Evolutionary conservation across 1,140 invertebrate genomes (phyloP).

Genomic region (Dendroctonus ponderosae): DNA sequence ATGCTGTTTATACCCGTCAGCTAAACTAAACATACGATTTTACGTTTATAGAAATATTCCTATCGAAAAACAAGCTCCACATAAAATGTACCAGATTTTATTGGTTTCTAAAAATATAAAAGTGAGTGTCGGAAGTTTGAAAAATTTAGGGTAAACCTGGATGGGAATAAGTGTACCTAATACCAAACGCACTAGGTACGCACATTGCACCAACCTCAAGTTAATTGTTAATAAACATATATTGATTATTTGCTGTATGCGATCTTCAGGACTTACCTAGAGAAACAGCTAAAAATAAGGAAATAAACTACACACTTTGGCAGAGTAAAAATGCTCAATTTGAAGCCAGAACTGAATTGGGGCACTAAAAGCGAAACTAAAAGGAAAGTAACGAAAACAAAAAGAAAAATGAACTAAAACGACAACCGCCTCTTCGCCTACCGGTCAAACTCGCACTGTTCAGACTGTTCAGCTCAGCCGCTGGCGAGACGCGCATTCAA

Average conservation of each 20-base stretch:
- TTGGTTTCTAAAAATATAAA: slow-evolving; percentile 23
- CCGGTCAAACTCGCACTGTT: slow-evolving; percentile 33
- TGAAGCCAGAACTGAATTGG: slow-evolving; percentile 12
- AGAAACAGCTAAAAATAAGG: slow-evolving; percentile 20
- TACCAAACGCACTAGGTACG: too few relatives aligned
- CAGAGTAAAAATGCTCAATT: slow-evolving; percentile 12
- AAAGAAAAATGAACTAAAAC: slow-evolving; percentile 34
- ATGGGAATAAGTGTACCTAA: too few relatives aligned
- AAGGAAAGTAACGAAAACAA: slow-evolving; percentile 35
- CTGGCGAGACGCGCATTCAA: slow-evolving; percentile 8
- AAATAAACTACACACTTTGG: slow-evolving; percentile 10
- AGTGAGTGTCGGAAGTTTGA: background rate
- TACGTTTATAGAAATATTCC: too few relatives aligned
- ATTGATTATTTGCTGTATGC: too few relatives aligned
- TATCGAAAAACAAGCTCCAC: slow-evolving; percentile 5
- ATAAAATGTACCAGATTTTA: slow-evolving; percentile 12
- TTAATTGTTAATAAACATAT: too few relatives aligned
- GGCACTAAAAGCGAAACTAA: slow-evolving; percentile 34
- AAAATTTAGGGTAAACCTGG: too few relatives aligned
- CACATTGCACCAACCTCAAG: background rate
- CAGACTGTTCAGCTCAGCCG: background rate
- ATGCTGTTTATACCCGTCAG: background rate
- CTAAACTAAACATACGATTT: too few relatives aligned
- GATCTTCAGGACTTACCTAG: background rate
- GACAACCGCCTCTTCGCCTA: slow-evolving; percentile 22